A percentile compares a stretch with the other conserved stretches of the same genome.
Evolutionary conservation across 2,113 vertebrate species (phyloP).

Genomic region (Corythaeola cristata): DNA sequence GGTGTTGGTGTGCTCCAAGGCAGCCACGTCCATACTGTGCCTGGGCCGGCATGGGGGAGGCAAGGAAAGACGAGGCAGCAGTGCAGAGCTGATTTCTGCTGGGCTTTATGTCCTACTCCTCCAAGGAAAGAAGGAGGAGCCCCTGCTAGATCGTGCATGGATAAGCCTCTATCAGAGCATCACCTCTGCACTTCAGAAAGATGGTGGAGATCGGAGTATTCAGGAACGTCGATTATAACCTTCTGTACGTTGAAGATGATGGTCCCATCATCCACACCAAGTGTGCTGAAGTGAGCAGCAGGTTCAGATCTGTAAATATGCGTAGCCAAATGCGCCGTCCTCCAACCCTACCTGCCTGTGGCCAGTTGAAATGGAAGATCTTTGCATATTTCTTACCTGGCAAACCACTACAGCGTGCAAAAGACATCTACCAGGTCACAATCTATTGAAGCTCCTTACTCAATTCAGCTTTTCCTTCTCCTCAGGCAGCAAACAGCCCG

Average conservation of each 20-base stretch:
- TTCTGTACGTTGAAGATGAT: neutral
- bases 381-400: neutral
- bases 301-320: neutral
- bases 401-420: neutral
- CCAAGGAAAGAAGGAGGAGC: no score
- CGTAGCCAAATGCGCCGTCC: fast-evolving
- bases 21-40: no score
- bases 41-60: neutral
- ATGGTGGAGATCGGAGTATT: neutral
- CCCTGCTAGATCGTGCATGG: neutral
- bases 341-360: neutral
- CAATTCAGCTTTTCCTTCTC: neutral
- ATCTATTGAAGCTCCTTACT: neutral
- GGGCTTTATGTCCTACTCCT: neutral
- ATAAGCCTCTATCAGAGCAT: neutral
- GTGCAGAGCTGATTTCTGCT: no score
- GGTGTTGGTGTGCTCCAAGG: neutral
- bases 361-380: neutral
- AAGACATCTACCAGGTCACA: neutral
- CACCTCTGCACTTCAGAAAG: neutral
- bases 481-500: neutral
- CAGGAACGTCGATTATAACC: neutral
- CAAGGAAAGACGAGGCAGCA: no score
- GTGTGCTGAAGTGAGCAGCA: neutral
- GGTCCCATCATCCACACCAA: neutral